Evolutionary conservation across 2,888 invertebrate genomes (phyloP), one percentile per base, ranked within the genome.

Genomic region (Eubasilissa splendida): DNA sequence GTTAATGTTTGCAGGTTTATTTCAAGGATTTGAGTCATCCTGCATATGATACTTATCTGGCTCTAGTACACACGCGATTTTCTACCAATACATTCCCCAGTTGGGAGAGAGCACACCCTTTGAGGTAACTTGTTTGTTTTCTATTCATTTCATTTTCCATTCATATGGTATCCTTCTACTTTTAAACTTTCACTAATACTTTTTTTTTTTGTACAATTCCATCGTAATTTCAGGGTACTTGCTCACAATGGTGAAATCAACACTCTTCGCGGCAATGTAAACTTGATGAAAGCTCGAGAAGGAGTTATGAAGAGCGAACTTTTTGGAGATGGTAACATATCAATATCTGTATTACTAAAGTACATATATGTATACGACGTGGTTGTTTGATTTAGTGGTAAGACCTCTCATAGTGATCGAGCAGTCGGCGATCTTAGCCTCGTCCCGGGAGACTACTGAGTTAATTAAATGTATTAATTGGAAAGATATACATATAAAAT

Each of bases 181-280:
- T 60, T 60, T 60, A 8, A 22, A 14, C 14, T 22, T 9, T 14
- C 7, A 8, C 14, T 31, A 4, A 60, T 1, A 12, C 60, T 63
- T 14, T 14, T 42, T 14, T 42, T 7, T 12, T 60, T 54, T 56
- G n/a, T 77, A 73, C 2, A 70, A 68, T 58, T 54, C 33, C 42
- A 54, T 71, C 82, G 74, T 78, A 65, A 54, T 87, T 87, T 0
- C 88, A 95, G 97, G 87, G 93, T 96, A 86, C 91, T 99, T 85
- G 99, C 99, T 83, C 99, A 99, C 91, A 99, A 99, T 90, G 99
- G 99, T 84, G 99, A 99, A 91, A 99, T 99, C 88, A 99, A 99
- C 91, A 99, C 99, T 12, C 92, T 99, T 85, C 94, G 99, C 84
- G 99, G 99, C 85, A 99, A 99, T 88, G 97, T 99, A 9, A 99